phyloP scores from a whole-genome alignment of 2,888 invertebrate species.

The Pollenia griseotomentosa region DNA sequence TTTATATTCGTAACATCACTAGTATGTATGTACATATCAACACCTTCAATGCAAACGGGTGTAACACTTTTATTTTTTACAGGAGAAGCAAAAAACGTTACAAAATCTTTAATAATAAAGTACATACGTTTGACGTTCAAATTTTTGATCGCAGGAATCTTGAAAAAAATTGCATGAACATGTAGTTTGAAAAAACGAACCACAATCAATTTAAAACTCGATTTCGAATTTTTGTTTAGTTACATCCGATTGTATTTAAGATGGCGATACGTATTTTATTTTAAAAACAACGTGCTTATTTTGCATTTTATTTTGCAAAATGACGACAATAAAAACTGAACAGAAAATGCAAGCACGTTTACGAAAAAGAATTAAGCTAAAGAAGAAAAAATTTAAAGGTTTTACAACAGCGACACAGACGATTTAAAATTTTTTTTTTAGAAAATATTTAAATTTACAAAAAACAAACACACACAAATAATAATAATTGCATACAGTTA shows the following conservation, averaged over 20 bases:
- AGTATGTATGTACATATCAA: too few species aligned
- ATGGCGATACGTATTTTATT: background rate
- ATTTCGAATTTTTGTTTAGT: too few species aligned
- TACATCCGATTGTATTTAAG: background rate
- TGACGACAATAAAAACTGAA: slow-evolving; percentile 35
- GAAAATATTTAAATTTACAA: background rate
- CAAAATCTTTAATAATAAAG: too few species aligned
- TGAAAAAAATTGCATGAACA: too few species aligned
- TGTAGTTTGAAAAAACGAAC: background rate
- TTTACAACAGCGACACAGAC: slow-evolving; percentile 32
- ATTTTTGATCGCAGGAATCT: too few species aligned
- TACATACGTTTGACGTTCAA: too few species aligned
- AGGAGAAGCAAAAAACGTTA: too few species aligned
- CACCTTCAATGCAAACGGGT: too few species aligned
- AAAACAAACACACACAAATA: background rate
- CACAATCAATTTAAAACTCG: background rate
- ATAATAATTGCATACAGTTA: background rate
- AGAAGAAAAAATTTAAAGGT: slow-evolving; percentile 24
- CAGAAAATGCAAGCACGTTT: slow-evolving; percentile 61
- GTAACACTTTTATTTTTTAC: too few species aligned
- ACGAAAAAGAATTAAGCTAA: slow-evolving; percentile 51
- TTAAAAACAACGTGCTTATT: slow-evolving; percentile 44
- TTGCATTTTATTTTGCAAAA: background rate
- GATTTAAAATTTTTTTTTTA: slow-evolving; percentile 21
- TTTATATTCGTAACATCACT: too few species aligned